Evolutionary conservation across 2,888 invertebrate genomes (phyloP), one percentile per base, ranked within the genome.

Genomic region (Phalangium opilio): DNA sequence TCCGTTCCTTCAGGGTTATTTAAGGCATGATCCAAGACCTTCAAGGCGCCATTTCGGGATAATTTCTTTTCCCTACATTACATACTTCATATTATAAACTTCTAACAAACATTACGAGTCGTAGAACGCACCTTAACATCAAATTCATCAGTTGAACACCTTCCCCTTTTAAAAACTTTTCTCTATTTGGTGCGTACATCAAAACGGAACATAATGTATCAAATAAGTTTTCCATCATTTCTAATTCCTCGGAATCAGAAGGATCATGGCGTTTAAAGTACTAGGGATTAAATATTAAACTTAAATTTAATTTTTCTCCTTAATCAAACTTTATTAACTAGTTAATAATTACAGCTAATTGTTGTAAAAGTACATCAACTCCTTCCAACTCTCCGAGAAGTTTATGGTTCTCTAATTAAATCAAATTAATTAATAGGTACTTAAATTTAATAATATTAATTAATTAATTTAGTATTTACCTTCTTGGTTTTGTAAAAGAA

Each of bases 111-210:
- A n/a, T n/a, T n/a, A n/a, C n/a, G n/a, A n/a, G n/a, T n/a, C n/a
- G n/a, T n/a, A n/a, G n/a, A n/a, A n/a, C n/a, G n/a, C 58, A 79
- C 80, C 79, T 76, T 35, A 99, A 72, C 93, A 99, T 96, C 50
- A 99, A 75, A 70, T 96, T 98, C 98, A 99, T 98, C 41, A 99
- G 75, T 67, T 99, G 98, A 43, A 96, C 71, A 3, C 98, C 98
- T 72, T 99, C 98, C 2, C 91, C 98, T 59, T 83, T 80, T 27
- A 98, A 72, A 66, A 99, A 99, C 48, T 82, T 77, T 54, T 89
- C 86, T 43, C 93, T 75, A 69, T 98, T 99, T 0, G 80, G 71
- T 12, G 80, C 74, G 53, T 79, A 76, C 81, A 95, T 83, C 49
- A 98, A 73, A 47, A 90, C 81, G 45, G 93, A 93, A 65, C 98